Base-by-base conservation (phyloP, 2,797 vertebrate species). In the Menidia menidia region DNA sequence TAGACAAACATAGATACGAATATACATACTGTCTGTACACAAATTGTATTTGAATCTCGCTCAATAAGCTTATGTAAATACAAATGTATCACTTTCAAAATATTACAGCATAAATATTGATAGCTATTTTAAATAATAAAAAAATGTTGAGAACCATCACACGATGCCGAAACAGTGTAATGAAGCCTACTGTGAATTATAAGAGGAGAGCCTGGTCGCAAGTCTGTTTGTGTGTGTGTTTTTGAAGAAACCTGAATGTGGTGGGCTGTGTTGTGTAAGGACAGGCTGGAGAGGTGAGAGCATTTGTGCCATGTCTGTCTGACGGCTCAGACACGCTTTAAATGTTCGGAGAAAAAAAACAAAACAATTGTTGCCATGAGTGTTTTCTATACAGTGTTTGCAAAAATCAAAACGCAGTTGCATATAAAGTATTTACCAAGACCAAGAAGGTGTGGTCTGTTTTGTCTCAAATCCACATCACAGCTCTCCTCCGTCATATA, bases 361-460 rank as follows among this genome's bases (percentile, higher is more conserved):
- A n/a, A 73, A 64, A 65, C 25, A 83, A 90, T 87, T 92, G 91
- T 93, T 92, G 90, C 87, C 82, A 66, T 92, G 81, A 90, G 88
- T 94, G 91, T 94, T 94, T 92, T 93, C 51, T 94, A 91, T 94
- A 87, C 85, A 93, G 94, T 94, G 92, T 95, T 95, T 95, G 93
- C 93, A 93, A 91, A 94, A 92, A 94, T 95, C 89, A 93, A 93
- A 91, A 88, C 86, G 44, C 60, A 88, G 84, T 92, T 92, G 88
- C 91, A 90, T 92, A 93, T 91, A 94, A 94, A 94, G 83, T 93
- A 94, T 93, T 92, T 91, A 92, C 91, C 86, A 75, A 64, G 85
- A 90, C 60, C 64, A 56, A 78, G 61, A 85, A 10, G 31, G 69
- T 70, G 74, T 89, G 84, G 64, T 89, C 77, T 89, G 41, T 88